Base-by-base conservation (phyloP, 2,113 vertebrate genomes). In the Brienomyrus longianalis region DNA sequence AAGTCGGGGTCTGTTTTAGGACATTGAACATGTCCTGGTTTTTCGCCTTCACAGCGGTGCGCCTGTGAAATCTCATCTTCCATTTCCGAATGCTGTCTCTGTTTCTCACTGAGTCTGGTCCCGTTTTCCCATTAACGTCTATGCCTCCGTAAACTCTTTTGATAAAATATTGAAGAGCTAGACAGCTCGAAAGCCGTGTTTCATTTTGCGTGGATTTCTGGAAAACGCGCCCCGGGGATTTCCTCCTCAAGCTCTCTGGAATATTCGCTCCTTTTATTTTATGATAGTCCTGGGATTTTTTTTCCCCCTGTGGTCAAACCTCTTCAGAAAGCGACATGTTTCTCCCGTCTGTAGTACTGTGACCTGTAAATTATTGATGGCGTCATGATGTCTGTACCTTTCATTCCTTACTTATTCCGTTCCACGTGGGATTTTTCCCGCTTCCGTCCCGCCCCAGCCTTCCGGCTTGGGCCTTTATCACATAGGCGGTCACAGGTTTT, bases 121-220 rank as follows among this genome's bases (percentile, higher is more conserved):
- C 19, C 39, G 7, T 43, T 56, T 54, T 88, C 59, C 51, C 66
- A 83, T 89, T 83, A 74, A 47, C n/a, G 5, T 23, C 23, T 84
- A 59, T 88, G 39, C 83, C 52, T 88, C n/a, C 77, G 48, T 47
- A 86, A 83, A 50, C 86, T 15, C 66, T 54, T 90, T 45, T 56
- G 56, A 87, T 90, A 27, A 52, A 77, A 90, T 80, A 77, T 87
- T 90, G 39, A 86, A 70, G 47, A 45, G 52, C 45, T 70, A 23
- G 70, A 86, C 35, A 21, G 70, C 23, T 89, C 39, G 6, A 52
- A 52, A 70, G 62, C 21, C 83, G n/a, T 87, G 59, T 90, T 87
- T 47, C 84, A 70, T 87, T 87, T 74, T 15, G 66, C 11, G 21
- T 15, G 62, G 23, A 87, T 54, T 77, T 90, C 11, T 43, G 31